A percentile compares a stretch with the other conserved stretches of the same genome.
Evolutionary conservation across 2,113 vertebrate species (phyloP).

Genomic region (Columba livia): DNA sequence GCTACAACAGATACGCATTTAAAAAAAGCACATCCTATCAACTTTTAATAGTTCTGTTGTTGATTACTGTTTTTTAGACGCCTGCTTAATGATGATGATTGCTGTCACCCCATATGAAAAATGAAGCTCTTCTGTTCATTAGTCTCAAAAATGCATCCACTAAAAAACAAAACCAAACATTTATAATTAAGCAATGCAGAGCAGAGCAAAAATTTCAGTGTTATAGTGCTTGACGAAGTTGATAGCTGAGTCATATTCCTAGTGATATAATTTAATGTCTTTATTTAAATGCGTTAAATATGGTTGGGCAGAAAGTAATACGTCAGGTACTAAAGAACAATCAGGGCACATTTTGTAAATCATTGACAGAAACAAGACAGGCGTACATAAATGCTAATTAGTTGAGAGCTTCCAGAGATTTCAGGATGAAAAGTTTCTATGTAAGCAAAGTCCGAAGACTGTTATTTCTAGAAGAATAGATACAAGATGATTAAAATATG

Average conservation of each 20-base stretch:
- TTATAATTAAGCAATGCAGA: not conserved
- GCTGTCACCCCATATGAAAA: not conserved
- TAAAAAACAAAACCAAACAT: not conserved
- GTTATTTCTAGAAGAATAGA: not conserved
- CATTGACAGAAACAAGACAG: not conserved
- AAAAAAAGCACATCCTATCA: not conserved
- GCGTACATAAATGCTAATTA: not conserved
- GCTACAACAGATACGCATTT: not conserved
- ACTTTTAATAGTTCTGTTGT: not conserved
- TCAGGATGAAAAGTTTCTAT: not conserved
- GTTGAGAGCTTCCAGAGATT: not conserved
- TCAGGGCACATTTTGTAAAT: slow-evolving; percentile 26
- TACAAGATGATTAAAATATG: not conserved
- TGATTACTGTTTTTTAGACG: not conserved
- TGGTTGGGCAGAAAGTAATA: not conserved
- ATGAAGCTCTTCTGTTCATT: not conserved
- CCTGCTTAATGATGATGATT: not conserved
- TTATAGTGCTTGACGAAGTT: not conserved
- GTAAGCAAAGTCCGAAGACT: not conserved
- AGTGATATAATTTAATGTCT: not conserved
- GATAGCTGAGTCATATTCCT: slow-evolving; percentile 4
- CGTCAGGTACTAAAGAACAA: not conserved
- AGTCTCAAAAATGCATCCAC: not conserved
- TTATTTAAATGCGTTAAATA: not conserved
- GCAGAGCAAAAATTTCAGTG: not conserved